Base-by-base conservation (phyloP, 2,797 vertebrate species). In the Rhadinocentrus ornatus region DNA sequence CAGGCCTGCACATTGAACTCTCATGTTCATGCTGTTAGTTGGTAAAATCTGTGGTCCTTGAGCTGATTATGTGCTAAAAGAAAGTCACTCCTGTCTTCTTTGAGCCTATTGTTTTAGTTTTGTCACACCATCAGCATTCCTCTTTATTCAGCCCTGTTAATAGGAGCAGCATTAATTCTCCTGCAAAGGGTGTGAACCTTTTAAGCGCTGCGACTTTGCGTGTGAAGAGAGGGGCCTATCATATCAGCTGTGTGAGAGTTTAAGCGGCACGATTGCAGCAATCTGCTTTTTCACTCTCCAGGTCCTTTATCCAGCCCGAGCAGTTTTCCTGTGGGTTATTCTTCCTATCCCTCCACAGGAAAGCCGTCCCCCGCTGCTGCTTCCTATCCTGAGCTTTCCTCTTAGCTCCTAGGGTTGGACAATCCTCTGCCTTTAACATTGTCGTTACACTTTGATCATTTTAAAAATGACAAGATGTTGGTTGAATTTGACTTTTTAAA, bases 271-370 rank as follows among this genome's bases (percentile, higher is more conserved):
- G 50, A 86, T 89, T 69, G 69, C 87, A 72, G 87, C 81, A 91
- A 89, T 92, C 88, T 91, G 90, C 86, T 86, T 86, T 93, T 89
- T 84, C 87, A 89, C 88, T 90, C 89, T 89, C 73, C 84, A 77
- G 87, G 64, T 88, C 82, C 86, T 92, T 92, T 93, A 93, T 93
- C 91, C 91, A 88, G 83, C 82, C 66, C 4, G 69, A 78, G 90
- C 91, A 91, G 88, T 93, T 93, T 94, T 93, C 93, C 92, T 93
- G 91, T 93, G 78, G 75, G 83, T 92, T 91, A 89, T 91, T 92
- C 92, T 92, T 91, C 88, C 89, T 86, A 90, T 91, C 87, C 91
- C 86, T 87, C 78, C 89, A 87, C 93, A 94, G 93, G 93, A 94
- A 94, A 83, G 85, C 91, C 83, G 56, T 76, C 88, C 88, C 89